These are phyloP conservation scores for Crotalus tigris DNA, from an alignment of 2,113 vertebrate genomes.

Conservation along the genomic window DNA sequence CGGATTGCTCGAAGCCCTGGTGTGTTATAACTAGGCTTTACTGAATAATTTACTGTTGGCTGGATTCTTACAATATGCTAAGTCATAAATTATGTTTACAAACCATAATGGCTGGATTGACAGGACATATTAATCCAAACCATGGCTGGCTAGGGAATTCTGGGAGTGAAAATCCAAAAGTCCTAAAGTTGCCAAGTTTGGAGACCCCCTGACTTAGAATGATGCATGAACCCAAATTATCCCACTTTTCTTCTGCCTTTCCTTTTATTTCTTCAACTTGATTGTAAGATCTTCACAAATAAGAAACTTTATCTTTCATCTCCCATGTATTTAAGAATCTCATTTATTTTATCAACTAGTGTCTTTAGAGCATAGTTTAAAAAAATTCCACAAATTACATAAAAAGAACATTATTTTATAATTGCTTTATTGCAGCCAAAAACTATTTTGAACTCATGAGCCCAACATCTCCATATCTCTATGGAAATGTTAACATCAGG, in stretches of 20 bases:
- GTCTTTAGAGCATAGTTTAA: background rate
- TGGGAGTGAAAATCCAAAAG: background rate
- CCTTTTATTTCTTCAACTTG: background rate
- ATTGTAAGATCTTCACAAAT: background rate
- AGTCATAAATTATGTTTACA: background rate
- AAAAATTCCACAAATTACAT: background rate
- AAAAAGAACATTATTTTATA: background rate
- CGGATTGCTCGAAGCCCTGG: background rate
- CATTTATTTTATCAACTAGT: background rate
- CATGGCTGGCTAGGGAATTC: background rate
- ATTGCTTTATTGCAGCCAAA: background rate
- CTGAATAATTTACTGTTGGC: background rate
- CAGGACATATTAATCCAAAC: background rate
- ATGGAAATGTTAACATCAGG: background rate
- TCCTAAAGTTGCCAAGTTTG: background rate
- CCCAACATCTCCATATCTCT: background rate
- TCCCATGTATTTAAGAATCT: background rate
- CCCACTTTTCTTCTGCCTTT: background rate
- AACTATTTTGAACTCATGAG: background rate
- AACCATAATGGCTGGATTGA: background rate
- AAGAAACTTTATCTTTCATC: background rate
- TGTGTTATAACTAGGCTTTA: background rate
- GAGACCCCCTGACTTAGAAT: background rate
- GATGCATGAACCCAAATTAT: background rate
- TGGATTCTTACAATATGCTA: background rate